phyloP scores from a whole-genome alignment of 2,797 vertebrate species.

The Triplophysa yarkandensis region DNA sequence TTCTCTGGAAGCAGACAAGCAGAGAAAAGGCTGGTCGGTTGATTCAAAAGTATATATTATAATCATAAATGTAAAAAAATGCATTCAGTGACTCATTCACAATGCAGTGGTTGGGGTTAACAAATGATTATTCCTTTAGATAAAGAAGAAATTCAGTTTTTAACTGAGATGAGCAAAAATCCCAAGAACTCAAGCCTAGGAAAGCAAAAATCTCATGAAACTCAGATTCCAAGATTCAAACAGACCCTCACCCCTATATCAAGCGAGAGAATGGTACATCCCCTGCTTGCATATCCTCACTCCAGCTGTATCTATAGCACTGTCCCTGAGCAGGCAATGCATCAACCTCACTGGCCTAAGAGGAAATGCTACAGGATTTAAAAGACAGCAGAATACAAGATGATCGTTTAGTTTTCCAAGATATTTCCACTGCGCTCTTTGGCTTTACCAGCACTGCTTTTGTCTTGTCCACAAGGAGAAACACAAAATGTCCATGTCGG shows the following conservation, averaged over 20 bases:
- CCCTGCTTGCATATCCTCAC: slow-evolving; percentile 70
- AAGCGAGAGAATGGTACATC: slow-evolving; percentile 76
- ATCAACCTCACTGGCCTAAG: slow-evolving; percentile 59
- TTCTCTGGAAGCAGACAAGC: background rate
- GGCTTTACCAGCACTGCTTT: slow-evolving; percentile 7
- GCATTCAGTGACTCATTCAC: background rate
- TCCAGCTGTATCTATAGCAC: slow-evolving; percentile 49
- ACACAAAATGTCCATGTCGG: slow-evolving; percentile 80
- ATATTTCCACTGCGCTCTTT: slow-evolving; percentile 18
- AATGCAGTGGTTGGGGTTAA: background rate
- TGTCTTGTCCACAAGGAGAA: slow-evolving; percentile 60
- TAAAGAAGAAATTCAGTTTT: background rate
- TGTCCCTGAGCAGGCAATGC: slow-evolving; percentile 57
- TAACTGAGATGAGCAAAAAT: background rate
- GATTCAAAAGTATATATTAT: background rate
- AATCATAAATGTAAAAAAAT: no score
- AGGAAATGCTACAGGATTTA: slow-evolving; percentile 17
- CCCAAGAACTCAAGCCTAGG: background rate
- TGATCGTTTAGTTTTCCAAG: slow-evolving; percentile 44
- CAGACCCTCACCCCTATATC: slow-evolving; percentile 49
- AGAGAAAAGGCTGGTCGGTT: background rate
- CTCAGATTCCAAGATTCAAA: slow-evolving; percentile 19
- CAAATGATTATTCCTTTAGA: slow-evolving; percentile 2
- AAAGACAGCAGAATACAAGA: slow-evolving; percentile 25
- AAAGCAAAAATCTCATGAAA: background rate